A percentile compares a stretch with the other conserved stretches of the same genome.
Evolutionary conservation across 2,113 vertebrate genomes (phyloP).

Genomic region (Echinops telfairi): DNA sequence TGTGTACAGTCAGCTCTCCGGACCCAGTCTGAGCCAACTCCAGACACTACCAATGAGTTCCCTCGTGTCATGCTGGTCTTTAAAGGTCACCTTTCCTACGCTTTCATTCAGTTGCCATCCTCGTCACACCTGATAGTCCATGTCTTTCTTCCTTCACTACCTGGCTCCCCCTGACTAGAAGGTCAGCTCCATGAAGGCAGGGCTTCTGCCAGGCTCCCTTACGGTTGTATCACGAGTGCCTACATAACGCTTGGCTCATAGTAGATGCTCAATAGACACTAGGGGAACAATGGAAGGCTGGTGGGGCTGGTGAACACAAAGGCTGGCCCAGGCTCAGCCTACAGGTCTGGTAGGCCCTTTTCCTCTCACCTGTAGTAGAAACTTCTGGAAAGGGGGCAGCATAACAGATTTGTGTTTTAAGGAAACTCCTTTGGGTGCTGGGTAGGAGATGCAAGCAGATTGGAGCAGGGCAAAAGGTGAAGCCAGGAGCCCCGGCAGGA

Average conservation of each 20-base stretch:
- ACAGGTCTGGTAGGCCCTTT: too few relatives aligned
- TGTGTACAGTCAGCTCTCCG: too few relatives aligned
- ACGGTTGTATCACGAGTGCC: neutral
- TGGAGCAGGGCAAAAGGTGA: neutral
- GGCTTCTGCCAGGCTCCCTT: neutral
- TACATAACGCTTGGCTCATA: neutral
- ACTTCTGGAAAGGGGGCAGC: neutral
- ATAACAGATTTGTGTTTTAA: neutral
- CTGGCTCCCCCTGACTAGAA: neutral
- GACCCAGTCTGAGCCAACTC: neutral
- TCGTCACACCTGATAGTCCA: neutral
- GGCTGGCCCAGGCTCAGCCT: neutral
- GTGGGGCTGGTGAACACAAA: neutral
- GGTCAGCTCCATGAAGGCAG: neutral
- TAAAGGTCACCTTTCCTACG: neutral
- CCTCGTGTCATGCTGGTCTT: neutral
- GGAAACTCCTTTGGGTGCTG: neutral
- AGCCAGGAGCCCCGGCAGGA: neutral
- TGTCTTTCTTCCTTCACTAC: neutral
- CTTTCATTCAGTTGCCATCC: neutral
- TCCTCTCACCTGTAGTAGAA: neutral
- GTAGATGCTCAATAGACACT: neutral
- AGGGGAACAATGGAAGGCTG: neutral
- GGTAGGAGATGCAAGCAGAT: neutral
- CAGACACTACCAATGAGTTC: neutral